Evolutionary conservation across 2,113 vertebrate species (phyloP).

Genomic region (Campylomormyrus tamandua): DNA sequence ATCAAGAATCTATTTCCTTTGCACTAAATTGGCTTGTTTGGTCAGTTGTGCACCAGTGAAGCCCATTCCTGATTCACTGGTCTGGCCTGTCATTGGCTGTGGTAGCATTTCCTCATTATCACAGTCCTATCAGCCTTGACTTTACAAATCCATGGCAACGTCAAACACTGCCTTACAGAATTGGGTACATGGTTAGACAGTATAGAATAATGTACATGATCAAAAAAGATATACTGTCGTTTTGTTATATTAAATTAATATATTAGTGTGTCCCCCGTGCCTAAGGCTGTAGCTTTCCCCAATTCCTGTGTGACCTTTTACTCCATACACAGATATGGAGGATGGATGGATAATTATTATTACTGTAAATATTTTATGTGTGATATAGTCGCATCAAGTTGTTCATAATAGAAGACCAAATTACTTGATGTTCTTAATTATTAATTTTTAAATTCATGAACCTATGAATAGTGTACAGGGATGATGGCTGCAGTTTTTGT

Average conservation of each 20-base stretch:
- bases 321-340: background rate
- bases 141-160: background rate
- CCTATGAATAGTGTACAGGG: background rate
- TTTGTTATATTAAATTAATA: background rate
- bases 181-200: background rate
- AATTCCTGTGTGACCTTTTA: background rate
- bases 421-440: background rate
- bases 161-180: background rate
- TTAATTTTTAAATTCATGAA: background rate
- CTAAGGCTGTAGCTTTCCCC: background rate
- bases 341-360: background rate
- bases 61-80: background rate
- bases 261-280: background rate
- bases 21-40: background rate
- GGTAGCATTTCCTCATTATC: background rate
- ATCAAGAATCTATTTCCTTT: background rate
- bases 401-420: background rate
- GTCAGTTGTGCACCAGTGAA: background rate
- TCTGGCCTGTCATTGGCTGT: background rate
- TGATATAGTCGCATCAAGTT: background rate
- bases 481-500: background rate
- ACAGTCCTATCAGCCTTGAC: background rate
- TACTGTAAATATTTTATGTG: background rate
- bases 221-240: background rate
- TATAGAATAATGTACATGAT: background rate